Conservation (phyloP, 2,888 invertebrate species). For the Rhodophaea formosa region DNA sequence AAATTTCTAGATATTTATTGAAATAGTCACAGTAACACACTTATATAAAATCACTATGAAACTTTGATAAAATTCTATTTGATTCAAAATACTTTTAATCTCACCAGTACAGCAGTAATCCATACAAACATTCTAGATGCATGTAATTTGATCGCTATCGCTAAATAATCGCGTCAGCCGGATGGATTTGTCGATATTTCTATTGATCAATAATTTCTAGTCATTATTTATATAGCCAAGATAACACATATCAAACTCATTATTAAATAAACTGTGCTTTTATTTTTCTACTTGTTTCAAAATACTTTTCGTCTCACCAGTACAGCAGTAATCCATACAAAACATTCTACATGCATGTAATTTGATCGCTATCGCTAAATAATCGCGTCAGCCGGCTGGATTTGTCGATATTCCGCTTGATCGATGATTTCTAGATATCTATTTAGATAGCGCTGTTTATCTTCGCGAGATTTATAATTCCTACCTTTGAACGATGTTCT, state of each 20-base stretch:
- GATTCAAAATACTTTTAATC: not conserved
- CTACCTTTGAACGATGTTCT: slow-evolving; percentile 41
- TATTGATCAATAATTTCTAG: slow-evolving; percentile 68
- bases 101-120: slow-evolving; percentile 32
- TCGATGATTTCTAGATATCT: slow-evolving; percentile 67
- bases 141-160: slow-evolving; percentile 64
- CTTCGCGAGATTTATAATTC: slow-evolving; percentile 57
- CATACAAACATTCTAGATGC: slow-evolving; percentile 48
- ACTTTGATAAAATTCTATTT: too few species aligned
- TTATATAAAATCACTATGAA: too few species aligned
- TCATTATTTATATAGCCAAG: slow-evolving; percentile 65
- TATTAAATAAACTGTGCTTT: too few species aligned
- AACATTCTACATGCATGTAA: slow-evolving; percentile 57
- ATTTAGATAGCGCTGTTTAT: slow-evolving; percentile 65
- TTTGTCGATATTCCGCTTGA: slow-evolving; percentile 67
- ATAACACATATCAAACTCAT: too few species aligned
- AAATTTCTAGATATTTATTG: slow-evolving; percentile 59
- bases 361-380: slow-evolving; percentile 58
- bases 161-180: slow-evolving; percentile 51
- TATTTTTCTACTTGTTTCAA: too few species aligned
- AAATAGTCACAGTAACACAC: too few species aligned
- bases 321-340: slow-evolving; percentile 37
- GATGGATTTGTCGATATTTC: slow-evolving; percentile 62
- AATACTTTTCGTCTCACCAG: slow-evolving; percentile 4
- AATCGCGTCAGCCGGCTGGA: slow-evolving; percentile 54